Evolutionary conservation across 2,888 invertebrate genomes (phyloP), one percentile per base, ranked within the genome.

Genomic region (Lamellibrachia satsuma): DNA sequence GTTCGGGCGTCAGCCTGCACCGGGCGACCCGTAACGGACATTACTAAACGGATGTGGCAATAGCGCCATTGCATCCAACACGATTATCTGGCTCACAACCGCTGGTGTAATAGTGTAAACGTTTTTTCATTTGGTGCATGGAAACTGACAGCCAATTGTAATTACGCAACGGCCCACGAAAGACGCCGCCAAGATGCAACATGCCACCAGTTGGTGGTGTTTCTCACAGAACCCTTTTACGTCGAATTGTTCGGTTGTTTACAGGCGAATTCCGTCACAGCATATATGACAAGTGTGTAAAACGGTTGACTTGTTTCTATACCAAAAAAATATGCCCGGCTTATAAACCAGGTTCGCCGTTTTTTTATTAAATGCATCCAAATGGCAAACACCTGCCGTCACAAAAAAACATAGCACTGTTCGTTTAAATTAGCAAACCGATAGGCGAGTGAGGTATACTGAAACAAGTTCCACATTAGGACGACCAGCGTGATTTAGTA

Each of bases 351-450:
- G n/a, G n/a, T 75, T 3, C 22, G n/a, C 75, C 11, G 75, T 11
- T 75, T 75, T 75, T 75, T 75, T 15, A 75, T 75, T 75, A 75
- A 75, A 75, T 75, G 75, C 75, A 75, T 75, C 75, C 15, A 75
- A 75, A 75, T 75, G 75, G 22, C 75, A 75, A 75, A 75, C 22
- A 75, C 75, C 22, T 75, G 15, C 6, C 75, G 75, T 22, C 39
- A 39, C 39, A 39, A 39, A 39, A 75, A 75, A 75, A 22, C 75
- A 75, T 75, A 75, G 75, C 22, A 75, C 11, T 75, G 75, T 22
- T 75, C 15, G 75, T 75, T 11, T 75, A 75, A 75, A 75, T 75
- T 75, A 75, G 75, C 75, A 75, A 75, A 75, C 75, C 22, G 15
- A n/a, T 15, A 75, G 75, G 75, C 15, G 75, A 6, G 4, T 75